These are phyloP conservation scores for Callocephalon fimbriatum DNA, from an alignment of 2,113 vertebrate species.

Conservation along the genomic window DNA sequence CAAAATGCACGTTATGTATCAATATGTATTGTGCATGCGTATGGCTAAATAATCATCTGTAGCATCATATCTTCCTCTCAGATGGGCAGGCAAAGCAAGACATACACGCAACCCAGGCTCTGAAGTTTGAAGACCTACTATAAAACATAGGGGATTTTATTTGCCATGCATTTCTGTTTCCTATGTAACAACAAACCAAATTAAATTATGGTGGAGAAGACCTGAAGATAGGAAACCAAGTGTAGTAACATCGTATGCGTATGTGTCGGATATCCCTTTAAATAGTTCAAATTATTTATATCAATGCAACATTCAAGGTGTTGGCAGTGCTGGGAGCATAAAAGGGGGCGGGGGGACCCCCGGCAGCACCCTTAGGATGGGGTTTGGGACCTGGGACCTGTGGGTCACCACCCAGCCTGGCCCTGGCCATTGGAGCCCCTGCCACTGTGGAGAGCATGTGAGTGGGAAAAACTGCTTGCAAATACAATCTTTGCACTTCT, in stretches of 20 bases:
- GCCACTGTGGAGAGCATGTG: rapidly evolving
- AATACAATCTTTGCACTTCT: not conserved
- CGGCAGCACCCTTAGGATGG: not conserved
- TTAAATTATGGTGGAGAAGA: not conserved
- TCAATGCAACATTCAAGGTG: rapidly evolving
- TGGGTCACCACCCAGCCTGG: not conserved
- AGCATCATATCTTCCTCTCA: rapidly evolving
- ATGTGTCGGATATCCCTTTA: not conserved
- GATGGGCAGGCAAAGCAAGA: not conserved
- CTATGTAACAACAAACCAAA: not conserved
- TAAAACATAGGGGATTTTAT: not conserved
- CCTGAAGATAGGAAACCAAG: not conserved
- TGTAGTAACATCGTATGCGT: not conserved
- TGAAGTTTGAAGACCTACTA: rapidly evolving
- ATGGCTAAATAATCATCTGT: not conserved
- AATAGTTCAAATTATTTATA: not conserved
- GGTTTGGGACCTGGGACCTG: not conserved
- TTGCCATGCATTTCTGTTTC: not conserved
- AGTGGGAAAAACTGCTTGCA: rapidly evolving
- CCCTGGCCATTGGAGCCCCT: not conserved
- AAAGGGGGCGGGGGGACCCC: not conserved
- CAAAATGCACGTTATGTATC: rapidly evolving
- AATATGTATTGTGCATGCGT: rapidly evolving
- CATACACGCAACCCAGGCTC: rapidly evolving
- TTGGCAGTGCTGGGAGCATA: not conserved